Evolutionary conservation across 2,888 invertebrate species (phyloP).

Genomic region (Priocnemis perturbator): DNA sequence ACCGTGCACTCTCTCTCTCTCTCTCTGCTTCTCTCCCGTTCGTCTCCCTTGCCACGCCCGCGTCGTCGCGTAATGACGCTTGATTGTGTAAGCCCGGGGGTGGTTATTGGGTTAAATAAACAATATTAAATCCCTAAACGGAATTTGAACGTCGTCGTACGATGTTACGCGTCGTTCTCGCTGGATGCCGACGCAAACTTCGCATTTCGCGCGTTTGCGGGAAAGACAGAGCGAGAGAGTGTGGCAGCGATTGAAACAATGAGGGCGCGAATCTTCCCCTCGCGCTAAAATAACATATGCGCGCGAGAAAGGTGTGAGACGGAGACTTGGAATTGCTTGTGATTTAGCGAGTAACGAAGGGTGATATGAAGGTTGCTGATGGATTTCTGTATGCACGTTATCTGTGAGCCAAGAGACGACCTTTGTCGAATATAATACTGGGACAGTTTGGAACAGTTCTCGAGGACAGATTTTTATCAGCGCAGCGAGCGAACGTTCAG

Average conservation of each 20-base stretch:
- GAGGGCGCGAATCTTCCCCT: conserved; percentile 8
- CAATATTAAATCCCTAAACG: conserved; percentile 71
- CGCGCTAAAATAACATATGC: conserved; percentile 5
- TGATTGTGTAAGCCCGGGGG: conserved; percentile 73
- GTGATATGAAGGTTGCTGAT: too few species aligned
- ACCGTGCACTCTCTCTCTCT: conserved; percentile 6
- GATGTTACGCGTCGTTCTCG: conserved; percentile 3
- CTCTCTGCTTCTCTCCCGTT: not conserved
- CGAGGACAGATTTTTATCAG: too few species aligned
- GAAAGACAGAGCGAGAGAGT: conserved; percentile 5
- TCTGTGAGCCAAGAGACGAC: too few species aligned
- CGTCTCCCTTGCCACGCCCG: too few species aligned
- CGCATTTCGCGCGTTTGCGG: too few species aligned
- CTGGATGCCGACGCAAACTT: conserved; percentile 1
- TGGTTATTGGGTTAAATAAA: conserved; percentile 73
- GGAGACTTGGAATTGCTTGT: not conserved
- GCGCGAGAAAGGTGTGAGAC: conserved; percentile 8
- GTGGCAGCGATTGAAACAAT: too few species aligned
- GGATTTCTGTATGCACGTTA: too few species aligned
- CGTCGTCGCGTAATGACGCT: conserved; percentile 66
- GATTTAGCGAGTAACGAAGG: too few species aligned
- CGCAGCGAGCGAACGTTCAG: too few species aligned
- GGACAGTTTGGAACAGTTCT: too few species aligned
- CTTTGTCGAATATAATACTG: too few species aligned
- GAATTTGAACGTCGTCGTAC: conserved; percentile 40